Base-by-base conservation (phyloP, 2,797 vertebrate genomes). In the Phrynocephalus guinanensis region DNA sequence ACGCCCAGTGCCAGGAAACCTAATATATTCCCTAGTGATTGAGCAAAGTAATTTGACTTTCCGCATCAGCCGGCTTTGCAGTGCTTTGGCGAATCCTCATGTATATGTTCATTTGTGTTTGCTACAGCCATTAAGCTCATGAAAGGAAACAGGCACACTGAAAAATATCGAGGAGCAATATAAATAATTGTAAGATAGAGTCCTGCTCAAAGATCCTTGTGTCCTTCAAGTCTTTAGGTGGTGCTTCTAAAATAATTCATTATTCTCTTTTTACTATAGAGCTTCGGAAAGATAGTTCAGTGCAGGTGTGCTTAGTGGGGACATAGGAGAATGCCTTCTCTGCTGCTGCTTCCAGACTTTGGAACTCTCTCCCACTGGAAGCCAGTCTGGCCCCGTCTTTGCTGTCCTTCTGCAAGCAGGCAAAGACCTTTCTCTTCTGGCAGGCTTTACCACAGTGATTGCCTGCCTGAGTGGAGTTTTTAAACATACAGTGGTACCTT, bases 61-160 rank as follows among this genome's bases (percentile, higher is more conserved):
- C 82, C 87, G 6, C 13, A 28, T 83, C 70, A 77, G 22, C 1
- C 81, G 83, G n/a, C 86, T 0, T 75, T 87, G 50, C n/a, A 89
- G 28, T 56, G 11, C 13, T 75, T 75, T 87, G 38, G 26, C 76
- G 38, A 76, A 50, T 33, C 56, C 33, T n/a, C 79, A 44, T 24
- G 75, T 52, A 79, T 24, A 18, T 16, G n/a, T 79, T 60, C 28
- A 50, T 78, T 78, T 83, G 30, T 77, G 67, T 83, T 83, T 44
- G 80, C 20, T 52, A 56, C 73, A 71, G 48, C 77, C 79, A 75
- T 68, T 84, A 68, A 88, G 50, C 56, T 10, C 7, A 79, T 50
- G 9, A 52, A 38, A 87, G 80, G 28, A 87, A 87, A 48, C 24
- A 78, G 73, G 73, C 52, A 33, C 48, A 56, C 2, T 20, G 76